phyloP scores from a whole-genome alignment of 2,888 invertebrate genomes.

The Automeris io region DNA sequence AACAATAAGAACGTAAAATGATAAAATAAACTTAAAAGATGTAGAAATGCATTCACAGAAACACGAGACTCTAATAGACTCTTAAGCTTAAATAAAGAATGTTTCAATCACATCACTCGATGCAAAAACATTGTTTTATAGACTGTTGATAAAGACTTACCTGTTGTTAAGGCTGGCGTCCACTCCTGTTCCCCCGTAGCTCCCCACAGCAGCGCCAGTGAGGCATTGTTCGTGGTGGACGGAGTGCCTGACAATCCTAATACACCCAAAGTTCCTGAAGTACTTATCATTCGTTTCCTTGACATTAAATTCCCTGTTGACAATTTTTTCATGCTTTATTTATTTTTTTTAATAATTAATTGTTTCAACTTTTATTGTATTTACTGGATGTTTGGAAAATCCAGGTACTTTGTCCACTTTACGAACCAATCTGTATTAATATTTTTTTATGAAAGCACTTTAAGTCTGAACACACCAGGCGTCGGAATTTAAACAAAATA shows the following conservation, averaged over 20 bases:
- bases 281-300: constrained; percentile 62
- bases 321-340: not conserved
- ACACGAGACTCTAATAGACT: not conserved
- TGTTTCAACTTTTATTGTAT: no score
- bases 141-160: constrained; percentile 56
- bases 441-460: no score
- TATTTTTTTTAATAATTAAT: no score
- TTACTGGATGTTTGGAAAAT: no score
- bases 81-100: not conserved
- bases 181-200: constrained; percentile 98
- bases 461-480: no score
- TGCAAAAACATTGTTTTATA: not conserved
- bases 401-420: no score
- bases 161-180: constrained; percentile 97
- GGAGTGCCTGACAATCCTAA: constrained; percentile 36
- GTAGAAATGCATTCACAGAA: constrained; percentile 9
- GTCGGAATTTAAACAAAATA: no score
- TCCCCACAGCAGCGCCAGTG: constrained; percentile 90
- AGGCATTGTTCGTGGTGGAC: constrained; percentile 64
- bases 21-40: no score
- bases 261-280: constrained; percentile 44
- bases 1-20: no score
- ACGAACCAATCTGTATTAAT: no score
- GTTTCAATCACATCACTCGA: not conserved
- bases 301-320: constrained; percentile 53